Conservation (phyloP, 1,140 invertebrate species). For the Drosophila truncata region DNA sequence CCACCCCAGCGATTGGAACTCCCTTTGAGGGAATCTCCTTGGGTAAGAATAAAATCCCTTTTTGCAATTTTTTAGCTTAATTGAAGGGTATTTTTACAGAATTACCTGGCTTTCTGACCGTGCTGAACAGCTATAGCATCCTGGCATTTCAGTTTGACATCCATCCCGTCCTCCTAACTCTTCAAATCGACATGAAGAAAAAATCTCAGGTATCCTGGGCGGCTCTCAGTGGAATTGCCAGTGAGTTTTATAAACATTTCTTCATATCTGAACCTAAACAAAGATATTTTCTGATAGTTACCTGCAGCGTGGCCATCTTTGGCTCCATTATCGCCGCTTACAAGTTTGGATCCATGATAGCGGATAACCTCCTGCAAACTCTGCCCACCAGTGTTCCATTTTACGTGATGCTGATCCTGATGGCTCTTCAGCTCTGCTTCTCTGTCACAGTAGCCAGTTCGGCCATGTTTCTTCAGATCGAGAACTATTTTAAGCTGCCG, state of each 20-base stretch:
- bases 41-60: slow-evolving; percentile 38
- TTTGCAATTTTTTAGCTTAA: neutral
- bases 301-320: slow-evolving; percentile 88
- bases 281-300: slow-evolving; percentile 81
- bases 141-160: slow-evolving; percentile 92
- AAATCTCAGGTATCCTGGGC: slow-evolving; percentile 88
- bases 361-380: slow-evolving; percentile 86
- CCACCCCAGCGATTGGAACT: slow-evolving; percentile 58
- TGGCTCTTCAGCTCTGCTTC: slow-evolving; percentile 91
- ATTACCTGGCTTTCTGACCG: slow-evolving; percentile 84
- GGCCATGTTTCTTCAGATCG: slow-evolving; percentile 91
- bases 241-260: slow-evolving; percentile 80
- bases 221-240: slow-evolving; percentile 88
- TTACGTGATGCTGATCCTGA: slow-evolving; percentile 88
- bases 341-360: slow-evolving; percentile 87
- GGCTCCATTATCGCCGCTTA: slow-evolving; percentile 88
- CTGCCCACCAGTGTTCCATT: slow-evolving; percentile 88
- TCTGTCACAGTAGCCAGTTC: slow-evolving; percentile 91
- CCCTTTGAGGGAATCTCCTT: slow-evolving; percentile 75
- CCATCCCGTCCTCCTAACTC: slow-evolving; percentile 91
- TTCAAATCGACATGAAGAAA: slow-evolving; percentile 92
- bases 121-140: slow-evolving; percentile 87
- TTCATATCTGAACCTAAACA: no score
- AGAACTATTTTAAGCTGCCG: slow-evolving; percentile 87
- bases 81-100: slow-evolving; percentile 29